Conservation (phyloP, 2,888 invertebrate genomes). For the Sthenelais limicola region DNA sequence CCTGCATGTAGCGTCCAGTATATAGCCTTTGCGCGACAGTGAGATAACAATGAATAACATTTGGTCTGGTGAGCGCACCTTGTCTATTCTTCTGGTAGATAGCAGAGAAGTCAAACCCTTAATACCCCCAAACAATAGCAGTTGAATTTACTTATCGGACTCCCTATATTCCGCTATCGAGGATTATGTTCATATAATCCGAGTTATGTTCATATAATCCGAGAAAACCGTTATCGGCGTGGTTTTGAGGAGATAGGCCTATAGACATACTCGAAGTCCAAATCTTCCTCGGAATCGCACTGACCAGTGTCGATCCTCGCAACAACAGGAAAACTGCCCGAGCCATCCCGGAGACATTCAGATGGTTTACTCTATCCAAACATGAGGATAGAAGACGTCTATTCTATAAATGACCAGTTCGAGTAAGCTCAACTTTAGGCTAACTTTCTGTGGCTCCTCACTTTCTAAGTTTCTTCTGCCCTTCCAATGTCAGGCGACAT, state of each 20-base stretch:
- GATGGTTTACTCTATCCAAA: constrained; percentile 52
- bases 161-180: too few relatives aligned
- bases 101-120: too few relatives aligned
- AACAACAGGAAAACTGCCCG: constrained; percentile 48
- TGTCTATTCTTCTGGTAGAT: too few relatives aligned
- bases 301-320: constrained; percentile 39
- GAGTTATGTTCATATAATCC: too few relatives aligned
- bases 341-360: too few relatives aligned
- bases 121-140: too few relatives aligned
- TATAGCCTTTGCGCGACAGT: too few relatives aligned
- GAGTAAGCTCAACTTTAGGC: constrained; percentile 53
- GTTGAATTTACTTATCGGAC: too few relatives aligned
- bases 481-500: neutral
- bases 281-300: constrained; percentile 37
- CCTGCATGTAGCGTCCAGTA: too few relatives aligned
- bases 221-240: constrained; percentile 18
- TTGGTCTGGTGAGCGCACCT: too few relatives aligned
- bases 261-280: too few relatives aligned
- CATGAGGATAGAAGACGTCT: constrained; percentile 53
- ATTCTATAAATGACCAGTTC: constrained; percentile 56
- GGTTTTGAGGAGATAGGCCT: neutral
- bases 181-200: constrained; percentile 4
- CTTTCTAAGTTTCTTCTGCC: constrained; percentile 16
- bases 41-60: too few relatives aligned
- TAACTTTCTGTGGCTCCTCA: constrained; percentile 34